Conservation (phyloP, 1,140 invertebrate genomes). For the roundworm (Caenorhabditis elegans) region DNA sequence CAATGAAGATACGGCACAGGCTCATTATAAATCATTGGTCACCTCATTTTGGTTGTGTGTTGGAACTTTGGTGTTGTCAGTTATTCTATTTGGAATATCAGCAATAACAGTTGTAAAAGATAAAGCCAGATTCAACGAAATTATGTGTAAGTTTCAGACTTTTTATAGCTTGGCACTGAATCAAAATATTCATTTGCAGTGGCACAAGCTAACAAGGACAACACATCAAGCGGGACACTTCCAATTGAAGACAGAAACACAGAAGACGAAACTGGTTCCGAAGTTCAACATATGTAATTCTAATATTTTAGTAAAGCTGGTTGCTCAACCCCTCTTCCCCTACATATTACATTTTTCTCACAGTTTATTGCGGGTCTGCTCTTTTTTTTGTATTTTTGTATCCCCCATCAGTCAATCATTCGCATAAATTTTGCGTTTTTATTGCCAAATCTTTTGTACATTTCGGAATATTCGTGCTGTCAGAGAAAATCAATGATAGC, state of each 20-base stretch:
- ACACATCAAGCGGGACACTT: neutral
- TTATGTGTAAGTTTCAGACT: slow-evolving; percentile 26
- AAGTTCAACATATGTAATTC: neutral
- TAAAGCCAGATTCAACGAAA: slow-evolving; percentile 24
- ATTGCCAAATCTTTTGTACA: neutral
- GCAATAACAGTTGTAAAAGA: slow-evolving; percentile 42
- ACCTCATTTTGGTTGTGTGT: slow-evolving; percentile 48
- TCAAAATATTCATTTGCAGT: neutral
- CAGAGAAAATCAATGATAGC: neutral
- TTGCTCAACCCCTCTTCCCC: neutral
- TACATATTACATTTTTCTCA: neutral
- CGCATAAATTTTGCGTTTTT: slow-evolving; percentile 17
- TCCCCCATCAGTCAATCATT: neutral
- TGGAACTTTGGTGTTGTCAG: slow-evolving; percentile 39
- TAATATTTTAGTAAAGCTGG: neutral
- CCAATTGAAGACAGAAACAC: neutral
- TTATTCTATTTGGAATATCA: slow-evolving; percentile 40
- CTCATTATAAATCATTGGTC: slow-evolving; percentile 45
- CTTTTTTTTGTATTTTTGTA: neutral
- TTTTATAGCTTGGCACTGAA: neutral
- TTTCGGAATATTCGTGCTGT: no score
- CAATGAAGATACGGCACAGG: slow-evolving; percentile 18
- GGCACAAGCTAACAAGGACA: neutral
- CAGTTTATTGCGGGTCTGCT: neutral
- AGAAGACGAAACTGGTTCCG: neutral